phyloP scores from a whole-genome alignment of 2,113 vertebrate species.

The Chrysochloris asiatica region DNA sequence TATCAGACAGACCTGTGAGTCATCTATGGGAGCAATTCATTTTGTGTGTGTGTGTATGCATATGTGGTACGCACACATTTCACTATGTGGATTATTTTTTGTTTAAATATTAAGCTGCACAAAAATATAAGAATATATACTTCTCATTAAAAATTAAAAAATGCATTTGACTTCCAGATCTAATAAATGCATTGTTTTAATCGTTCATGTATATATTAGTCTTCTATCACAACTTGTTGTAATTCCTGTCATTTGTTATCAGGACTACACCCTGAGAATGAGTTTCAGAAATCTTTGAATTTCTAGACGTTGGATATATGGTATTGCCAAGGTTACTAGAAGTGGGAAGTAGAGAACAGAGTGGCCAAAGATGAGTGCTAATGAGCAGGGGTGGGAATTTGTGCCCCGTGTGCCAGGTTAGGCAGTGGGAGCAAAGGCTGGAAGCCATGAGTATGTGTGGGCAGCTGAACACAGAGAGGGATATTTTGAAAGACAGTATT shows the following conservation, averaged over 20 bases:
- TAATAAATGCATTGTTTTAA: background rate
- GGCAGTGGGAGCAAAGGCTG: background rate
- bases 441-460: background rate
- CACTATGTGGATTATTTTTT: background rate
- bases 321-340: background rate
- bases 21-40: background rate
- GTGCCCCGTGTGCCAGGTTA: background rate
- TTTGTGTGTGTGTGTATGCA: background rate
- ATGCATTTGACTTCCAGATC: conserved; percentile 14
- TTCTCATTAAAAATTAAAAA: conserved; percentile 1
- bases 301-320: background rate
- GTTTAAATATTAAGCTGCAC: conserved; percentile 27
- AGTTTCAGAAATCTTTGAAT: conserved; percentile 31
- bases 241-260: conserved; percentile 40
- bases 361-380: background rate
- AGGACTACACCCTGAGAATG: conserved; percentile 21
- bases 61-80: background rate
- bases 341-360: background rate
- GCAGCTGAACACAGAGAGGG: background rate
- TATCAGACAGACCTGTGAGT: background rate
- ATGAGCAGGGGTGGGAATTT: background rate
- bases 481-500: background rate
- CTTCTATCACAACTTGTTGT: background rate
- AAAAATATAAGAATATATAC: background rate
- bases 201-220: background rate